phyloP scores from a whole-genome alignment of 2,888 invertebrate species.

The Eupithecia centaureata region DNA sequence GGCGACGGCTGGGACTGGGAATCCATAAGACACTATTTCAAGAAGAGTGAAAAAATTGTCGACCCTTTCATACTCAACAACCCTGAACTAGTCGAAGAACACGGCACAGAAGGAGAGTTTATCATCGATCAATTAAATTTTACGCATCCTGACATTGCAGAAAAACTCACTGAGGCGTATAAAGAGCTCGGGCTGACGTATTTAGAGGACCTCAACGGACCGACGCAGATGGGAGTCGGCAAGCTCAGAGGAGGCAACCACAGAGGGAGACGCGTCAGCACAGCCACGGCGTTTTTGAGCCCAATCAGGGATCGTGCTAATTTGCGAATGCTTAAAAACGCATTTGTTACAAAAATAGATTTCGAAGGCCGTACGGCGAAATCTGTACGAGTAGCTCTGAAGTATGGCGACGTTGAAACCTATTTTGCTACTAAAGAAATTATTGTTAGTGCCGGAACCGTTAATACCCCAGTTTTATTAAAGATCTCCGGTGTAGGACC shows the following conservation, averaged over 20 bases:
- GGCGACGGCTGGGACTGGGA: conserved; percentile 76
- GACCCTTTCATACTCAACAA: conserved; percentile 71
- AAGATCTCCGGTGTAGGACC: conserved; percentile 76
- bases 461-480: conserved; percentile 69
- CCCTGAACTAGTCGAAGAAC: conserved; percentile 63
- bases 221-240: conserved; percentile 81
- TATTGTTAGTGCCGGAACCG: conserved; percentile 69
- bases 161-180: conserved; percentile 70
- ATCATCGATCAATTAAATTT: conserved; percentile 78
- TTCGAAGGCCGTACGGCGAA: conserved; percentile 58
- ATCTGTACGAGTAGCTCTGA: conserved; percentile 60
- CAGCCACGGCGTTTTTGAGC: conserved; percentile 79
- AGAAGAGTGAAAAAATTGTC: conserved; percentile 71
- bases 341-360: conserved; percentile 57
- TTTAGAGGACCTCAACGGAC: conserved; percentile 71
- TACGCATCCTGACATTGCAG: conserved; percentile 63
- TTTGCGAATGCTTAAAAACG: conserved; percentile 66
- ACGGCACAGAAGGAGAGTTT: conserved; percentile 79
- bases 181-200: conserved; percentile 78
- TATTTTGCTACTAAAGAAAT: conserved; percentile 68
- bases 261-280: conserved; percentile 82
- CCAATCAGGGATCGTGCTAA: conserved; percentile 63
- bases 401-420: conserved; percentile 53
- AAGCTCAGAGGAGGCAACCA: conserved; percentile 79
- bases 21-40: conserved; percentile 68